Conservation (phyloP, 2,888 invertebrate genomes). For the Drosophila testacea region DNA sequence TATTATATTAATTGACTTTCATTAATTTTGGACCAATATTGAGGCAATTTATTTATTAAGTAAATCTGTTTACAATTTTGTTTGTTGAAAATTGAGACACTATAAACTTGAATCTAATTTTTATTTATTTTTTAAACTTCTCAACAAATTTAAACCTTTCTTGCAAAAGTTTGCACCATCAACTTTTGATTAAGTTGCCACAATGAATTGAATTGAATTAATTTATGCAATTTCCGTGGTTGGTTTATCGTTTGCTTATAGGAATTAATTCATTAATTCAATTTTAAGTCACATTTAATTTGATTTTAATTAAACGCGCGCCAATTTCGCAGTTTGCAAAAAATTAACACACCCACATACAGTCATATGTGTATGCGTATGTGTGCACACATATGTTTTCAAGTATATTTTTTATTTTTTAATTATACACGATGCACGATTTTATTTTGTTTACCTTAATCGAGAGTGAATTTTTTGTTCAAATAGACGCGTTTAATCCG, state of each 20-base stretch:
- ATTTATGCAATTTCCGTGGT: not conserved
- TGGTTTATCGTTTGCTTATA: not conserved
- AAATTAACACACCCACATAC: conserved; percentile 6
- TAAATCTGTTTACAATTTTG: not conserved
- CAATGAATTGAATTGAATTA: not conserved
- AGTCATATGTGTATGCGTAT: not conserved
- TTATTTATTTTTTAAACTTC: not conserved
- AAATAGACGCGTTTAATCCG: conserved; percentile 36
- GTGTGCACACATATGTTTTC: not conserved
- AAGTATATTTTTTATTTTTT: conserved; percentile 7
- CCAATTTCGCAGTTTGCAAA: conserved; percentile 1
- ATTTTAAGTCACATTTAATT: conserved; percentile 7
- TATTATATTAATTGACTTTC: conserved; percentile 12
- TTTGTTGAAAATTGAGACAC: not conserved
- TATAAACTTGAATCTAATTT: not conserved
- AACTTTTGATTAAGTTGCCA: not conserved
- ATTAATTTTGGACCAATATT: conserved; percentile 2
- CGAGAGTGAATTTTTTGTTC: conserved; percentile 35
- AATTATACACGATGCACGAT: conserved; percentile 26
- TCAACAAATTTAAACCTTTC: not conserved
- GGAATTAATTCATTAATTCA: not conserved
- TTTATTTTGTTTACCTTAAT: conserved; percentile 50
- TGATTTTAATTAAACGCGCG: conserved; percentile 18
- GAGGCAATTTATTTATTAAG: not conserved
- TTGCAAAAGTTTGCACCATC: not conserved